A percentile compares a stretch with the other conserved stretches of the same genome.
Evolutionary conservation across 2,888 invertebrate genomes (phyloP).

Genomic region (Laothoe populi): DNA sequence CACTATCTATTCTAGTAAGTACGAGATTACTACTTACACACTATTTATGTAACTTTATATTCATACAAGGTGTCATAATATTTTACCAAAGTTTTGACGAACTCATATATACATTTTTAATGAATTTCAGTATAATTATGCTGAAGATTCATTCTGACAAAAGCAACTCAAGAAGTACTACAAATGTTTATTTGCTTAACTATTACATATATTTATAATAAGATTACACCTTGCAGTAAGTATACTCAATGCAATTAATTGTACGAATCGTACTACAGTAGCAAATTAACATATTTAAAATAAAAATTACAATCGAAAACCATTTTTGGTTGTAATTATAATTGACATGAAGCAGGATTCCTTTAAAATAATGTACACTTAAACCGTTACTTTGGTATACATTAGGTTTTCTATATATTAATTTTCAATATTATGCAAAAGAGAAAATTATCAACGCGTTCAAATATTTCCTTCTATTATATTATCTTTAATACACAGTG

Average conservation of each 20-base stretch:
- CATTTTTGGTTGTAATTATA: slow-evolving; percentile 69
- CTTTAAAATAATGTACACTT: slow-evolving; percentile 50
- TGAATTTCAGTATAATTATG: slow-evolving; percentile 4
- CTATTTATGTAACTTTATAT: slow-evolving; percentile 50
- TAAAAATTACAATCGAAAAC: slow-evolving; percentile 61
- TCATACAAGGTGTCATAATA: slow-evolving; percentile 32
- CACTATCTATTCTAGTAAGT: slow-evolving; percentile 51
- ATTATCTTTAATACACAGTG: background rate
- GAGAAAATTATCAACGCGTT: background rate
- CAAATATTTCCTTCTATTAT: background rate
- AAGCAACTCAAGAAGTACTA: slow-evolving; percentile 4
- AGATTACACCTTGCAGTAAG: background rate
- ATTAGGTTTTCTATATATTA: slow-evolving; percentile 31
- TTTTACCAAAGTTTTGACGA: slow-evolving; percentile 17
- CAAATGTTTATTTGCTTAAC: background rate
- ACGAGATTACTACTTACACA: slow-evolving; percentile 62
- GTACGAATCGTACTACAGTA: slow-evolving; percentile 18
- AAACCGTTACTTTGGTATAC: slow-evolving; percentile 60
- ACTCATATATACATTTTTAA: slow-evolving; percentile 4
- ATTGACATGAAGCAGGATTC: slow-evolving; percentile 81
- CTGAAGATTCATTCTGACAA: background rate
- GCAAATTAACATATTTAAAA: slow-evolving; percentile 45
- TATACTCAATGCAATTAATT: slow-evolving; percentile 32
- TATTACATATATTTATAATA: background rate
- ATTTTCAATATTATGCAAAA: slow-evolving; percentile 19